Conservation (phyloP, 2,797 vertebrate genomes). For the Toxotes lorentzi region DNA sequence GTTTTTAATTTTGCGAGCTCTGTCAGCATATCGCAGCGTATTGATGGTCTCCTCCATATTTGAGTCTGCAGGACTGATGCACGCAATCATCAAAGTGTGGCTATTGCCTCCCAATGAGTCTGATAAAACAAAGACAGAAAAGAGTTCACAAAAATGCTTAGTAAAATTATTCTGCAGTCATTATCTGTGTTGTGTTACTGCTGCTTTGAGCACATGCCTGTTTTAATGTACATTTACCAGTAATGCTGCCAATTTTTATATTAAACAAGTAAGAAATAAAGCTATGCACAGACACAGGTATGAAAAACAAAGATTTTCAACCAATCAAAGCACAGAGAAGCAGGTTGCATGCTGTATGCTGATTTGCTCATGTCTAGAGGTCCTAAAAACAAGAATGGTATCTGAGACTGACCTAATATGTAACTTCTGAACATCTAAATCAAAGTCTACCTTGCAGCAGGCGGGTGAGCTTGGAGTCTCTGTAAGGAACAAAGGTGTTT, state of each 20-base stretch:
- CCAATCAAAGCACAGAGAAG: neutral
- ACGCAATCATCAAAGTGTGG: constrained; percentile 97
- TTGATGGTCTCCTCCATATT: constrained; percentile 98
- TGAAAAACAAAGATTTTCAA: neutral
- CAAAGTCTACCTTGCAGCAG: constrained; percentile 88
- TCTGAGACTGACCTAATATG: constrained; percentile 7
- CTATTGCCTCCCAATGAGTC: constrained; percentile 97
- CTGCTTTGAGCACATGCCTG: neutral
- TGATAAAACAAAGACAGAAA: constrained; percentile 61
- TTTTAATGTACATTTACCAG: neutral
- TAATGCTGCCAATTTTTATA: neutral
- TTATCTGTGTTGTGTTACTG: neutral
- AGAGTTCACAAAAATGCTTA: neutral
- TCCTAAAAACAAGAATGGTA: constrained; percentile 18
- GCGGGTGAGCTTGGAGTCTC: constrained; percentile 93
- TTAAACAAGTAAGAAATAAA: neutral
- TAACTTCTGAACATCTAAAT: constrained; percentile 42
- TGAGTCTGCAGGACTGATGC: constrained; percentile 95
- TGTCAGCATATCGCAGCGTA: constrained; percentile 95
- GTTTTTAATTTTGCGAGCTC: constrained; percentile 98
- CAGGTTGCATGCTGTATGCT: neutral
- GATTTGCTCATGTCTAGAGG: constrained; percentile 9
- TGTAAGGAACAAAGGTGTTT: constrained; percentile 90
- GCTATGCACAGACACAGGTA: neutral
- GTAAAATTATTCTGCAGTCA: neutral